Conservation (phyloP, 2,888 invertebrate genomes). For the Hyposoter dolosus region DNA sequence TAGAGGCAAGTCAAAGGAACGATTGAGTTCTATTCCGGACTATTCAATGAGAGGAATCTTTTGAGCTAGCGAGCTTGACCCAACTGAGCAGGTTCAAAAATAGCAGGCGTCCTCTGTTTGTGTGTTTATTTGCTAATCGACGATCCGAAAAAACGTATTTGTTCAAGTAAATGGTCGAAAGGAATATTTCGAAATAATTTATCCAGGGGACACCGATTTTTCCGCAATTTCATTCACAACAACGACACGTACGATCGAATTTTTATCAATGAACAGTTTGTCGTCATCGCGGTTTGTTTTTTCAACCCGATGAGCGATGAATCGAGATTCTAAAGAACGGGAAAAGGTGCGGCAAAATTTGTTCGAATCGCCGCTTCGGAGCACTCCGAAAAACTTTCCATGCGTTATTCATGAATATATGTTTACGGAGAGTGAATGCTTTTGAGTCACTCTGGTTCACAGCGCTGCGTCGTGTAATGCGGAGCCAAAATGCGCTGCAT, state of each 20-base stretch:
- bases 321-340: neutral
- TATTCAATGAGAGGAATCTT: slow-evolving; percentile 75
- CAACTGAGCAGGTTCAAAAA: slow-evolving; percentile 75
- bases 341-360: slow-evolving; percentile 11
- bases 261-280: neutral
- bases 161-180: neutral
- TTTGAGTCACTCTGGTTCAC: neutral
- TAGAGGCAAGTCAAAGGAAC: slow-evolving; percentile 57
- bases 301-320: neutral
- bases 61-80: slow-evolving; percentile 72
- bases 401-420: neutral
- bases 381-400: slow-evolving; percentile 13
- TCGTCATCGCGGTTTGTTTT: neutral
- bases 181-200: neutral
- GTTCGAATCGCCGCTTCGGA: slow-evolving; percentile 11
- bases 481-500: neutral
- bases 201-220: neutral
- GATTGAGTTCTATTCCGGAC: slow-evolving; percentile 77
- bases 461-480: neutral
- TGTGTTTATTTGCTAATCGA: slow-evolving; percentile 4
- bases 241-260: neutral
- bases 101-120: slow-evolving; percentile 67
- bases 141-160: neutral
- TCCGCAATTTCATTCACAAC: neutral
- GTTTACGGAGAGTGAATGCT: neutral